phyloP scores from a whole-genome alignment of 1,140 invertebrate species.

The Coelopa frigida region DNA sequence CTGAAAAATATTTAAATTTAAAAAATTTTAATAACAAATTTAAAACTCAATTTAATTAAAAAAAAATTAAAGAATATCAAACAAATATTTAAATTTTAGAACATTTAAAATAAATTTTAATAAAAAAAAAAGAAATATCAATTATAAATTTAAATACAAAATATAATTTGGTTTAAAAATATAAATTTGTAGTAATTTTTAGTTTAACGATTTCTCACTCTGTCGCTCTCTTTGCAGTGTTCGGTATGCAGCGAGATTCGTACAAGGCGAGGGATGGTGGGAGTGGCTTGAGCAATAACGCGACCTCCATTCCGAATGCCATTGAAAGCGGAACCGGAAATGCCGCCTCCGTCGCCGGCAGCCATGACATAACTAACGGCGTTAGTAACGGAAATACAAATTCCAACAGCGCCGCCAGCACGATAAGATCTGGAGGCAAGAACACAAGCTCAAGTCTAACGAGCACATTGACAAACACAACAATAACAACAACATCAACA shows the following conservation, averaged over 20 bases:
- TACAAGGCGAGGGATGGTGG: conserved; percentile 39
- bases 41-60: too few relatives aligned
- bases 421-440: neutral
- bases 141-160: too few relatives aligned
- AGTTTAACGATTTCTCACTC: neutral
- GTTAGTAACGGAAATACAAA: conserved; percentile 12
- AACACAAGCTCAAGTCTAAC: neutral
- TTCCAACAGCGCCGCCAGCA: conserved; percentile 4
- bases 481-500: conserved; percentile 10
- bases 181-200: too few relatives aligned
- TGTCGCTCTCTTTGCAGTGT: conserved; percentile 16
- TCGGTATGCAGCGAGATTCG: conserved; percentile 36
- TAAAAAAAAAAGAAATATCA: too few relatives aligned
- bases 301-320: conserved; percentile 29
- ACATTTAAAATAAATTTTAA: too few relatives aligned
- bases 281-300: conserved; percentile 23
- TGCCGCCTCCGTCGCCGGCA: neutral
- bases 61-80: neutral
- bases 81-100: too few relatives aligned
- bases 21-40: too few relatives aligned
- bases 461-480: conserved; percentile 2
- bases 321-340: conserved; percentile 29
- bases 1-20: too few relatives aligned
- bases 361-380: conserved; percentile 12
- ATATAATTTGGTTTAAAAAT: too few relatives aligned